These are phyloP conservation scores for Cranoglanis bouderius DNA, from an alignment of 2,113 vertebrate species.

Conservation along the genomic window DNA sequence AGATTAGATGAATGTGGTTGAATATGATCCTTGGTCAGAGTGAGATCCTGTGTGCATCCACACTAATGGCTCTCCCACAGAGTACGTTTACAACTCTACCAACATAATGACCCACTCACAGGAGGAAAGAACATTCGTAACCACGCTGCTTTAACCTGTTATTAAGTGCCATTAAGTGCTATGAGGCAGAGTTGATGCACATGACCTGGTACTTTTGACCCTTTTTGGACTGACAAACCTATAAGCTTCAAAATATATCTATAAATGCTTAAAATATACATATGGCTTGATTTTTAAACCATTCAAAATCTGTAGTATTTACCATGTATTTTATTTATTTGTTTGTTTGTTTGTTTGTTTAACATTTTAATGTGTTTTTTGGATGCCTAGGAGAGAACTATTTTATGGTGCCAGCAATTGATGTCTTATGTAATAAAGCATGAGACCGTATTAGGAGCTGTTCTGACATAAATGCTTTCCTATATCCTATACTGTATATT, in stretches of 20 bases:
- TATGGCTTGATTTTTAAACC: neutral
- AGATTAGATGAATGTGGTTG: neutral
- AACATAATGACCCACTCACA: constrained; percentile 40
- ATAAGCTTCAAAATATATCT: neutral
- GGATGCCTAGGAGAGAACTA: neutral
- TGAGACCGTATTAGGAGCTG: neutral
- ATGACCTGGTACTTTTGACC: neutral
- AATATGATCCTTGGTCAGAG: constrained; percentile 8
- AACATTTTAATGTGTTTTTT: neutral
- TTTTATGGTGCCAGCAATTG: neutral
- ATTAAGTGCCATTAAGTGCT: constrained; percentile 43
- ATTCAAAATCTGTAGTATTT: neutral
- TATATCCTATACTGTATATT: neutral
- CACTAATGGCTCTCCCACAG: constrained; percentile 49
- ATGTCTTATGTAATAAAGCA: neutral
- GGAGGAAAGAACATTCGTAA: constrained; percentile 16
- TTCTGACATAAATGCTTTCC: neutral
- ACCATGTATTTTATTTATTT: neutral
- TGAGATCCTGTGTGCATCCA: constrained; percentile 34
- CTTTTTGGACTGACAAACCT: neutral
- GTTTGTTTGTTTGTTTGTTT: neutral
- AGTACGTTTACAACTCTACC: constrained; percentile 23
- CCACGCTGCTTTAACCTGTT: constrained; percentile 38
- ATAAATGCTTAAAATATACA: neutral
- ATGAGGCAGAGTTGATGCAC: neutral